Evolutionary conservation across 1,140 invertebrate genomes (phyloP), one percentile per base, ranked within the genome.

Genomic region (Idris sp.): DNA sequence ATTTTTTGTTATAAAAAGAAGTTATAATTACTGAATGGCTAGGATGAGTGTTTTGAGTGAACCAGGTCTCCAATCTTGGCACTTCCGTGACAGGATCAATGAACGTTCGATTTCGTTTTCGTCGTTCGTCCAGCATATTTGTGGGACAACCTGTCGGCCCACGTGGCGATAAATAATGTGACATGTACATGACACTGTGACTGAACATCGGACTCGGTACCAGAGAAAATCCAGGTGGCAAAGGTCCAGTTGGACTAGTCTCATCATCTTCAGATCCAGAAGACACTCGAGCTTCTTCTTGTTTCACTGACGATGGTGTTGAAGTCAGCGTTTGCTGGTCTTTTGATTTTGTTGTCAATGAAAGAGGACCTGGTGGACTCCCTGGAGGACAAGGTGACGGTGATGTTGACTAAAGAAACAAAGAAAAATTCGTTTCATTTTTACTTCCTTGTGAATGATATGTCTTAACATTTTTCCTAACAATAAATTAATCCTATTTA

Each of bases 61-160:
- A 99, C 97, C 97, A 99, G 81, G 96, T 95, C 84, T 99, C 97
- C 53, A 99, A 89, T 74, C 96, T 92, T 2, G 97, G 97, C 36
- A 99, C 97, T 90, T 99, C 98, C 14, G 96, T 97, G 8, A 98
- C 95, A 0, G 97, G 98, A 88, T 99, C 98, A 75, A 99, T 99
- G 84, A 99, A 99, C n/a, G 97, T 98, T 62, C 98, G 91, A 85
- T 98, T 98, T 25, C 97, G 91, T 85, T 97, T 97, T 25, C 96
- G 90, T 44, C 96, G 91, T 82, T 97, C 95, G 76, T 96, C 95
- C 1, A 79, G 89, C 89, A 79, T 91, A 86, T 78, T 91, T 84
- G 76, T 86, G 80, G 64, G 91, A 90, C 79, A 93, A 84, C 79
- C 90, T 25, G 90, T 83, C 6, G 86, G 82, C 51, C 82, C 84